phyloP scores from a whole-genome alignment of 1,140 invertebrate species.

The Heliconius nattereri region DNA sequence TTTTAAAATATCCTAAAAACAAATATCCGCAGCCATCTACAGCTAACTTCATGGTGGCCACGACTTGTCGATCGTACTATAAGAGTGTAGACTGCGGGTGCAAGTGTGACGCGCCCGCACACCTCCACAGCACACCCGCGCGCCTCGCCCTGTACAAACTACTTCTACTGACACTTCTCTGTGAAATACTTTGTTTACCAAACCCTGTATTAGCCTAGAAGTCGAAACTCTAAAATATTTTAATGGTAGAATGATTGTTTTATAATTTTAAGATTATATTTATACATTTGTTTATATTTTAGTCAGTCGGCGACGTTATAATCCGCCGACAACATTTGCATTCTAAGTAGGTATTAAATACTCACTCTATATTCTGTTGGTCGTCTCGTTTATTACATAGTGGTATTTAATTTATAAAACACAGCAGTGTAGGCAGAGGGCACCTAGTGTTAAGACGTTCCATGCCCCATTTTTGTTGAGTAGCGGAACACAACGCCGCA shows the following conservation, averaged over 20 bases:
- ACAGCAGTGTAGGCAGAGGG: too few relatives aligned
- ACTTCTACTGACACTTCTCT: slow-evolving; percentile 5
- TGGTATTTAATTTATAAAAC: too few relatives aligned
- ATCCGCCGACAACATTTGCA: not conserved
- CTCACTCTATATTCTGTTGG: not conserved
- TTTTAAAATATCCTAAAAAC: too few relatives aligned
- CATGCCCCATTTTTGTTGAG: too few relatives aligned
- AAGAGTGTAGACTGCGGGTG: not conserved
- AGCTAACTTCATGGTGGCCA: too few relatives aligned
- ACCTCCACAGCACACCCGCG: not conserved
- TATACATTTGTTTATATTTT: not conserved
- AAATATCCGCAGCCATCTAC: too few relatives aligned
- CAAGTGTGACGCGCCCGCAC: not conserved
- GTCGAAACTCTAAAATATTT: too few relatives aligned
- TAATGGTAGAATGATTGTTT: too few relatives aligned
- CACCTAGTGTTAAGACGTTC: too few relatives aligned
- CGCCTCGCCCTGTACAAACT: not conserved
- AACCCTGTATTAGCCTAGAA: not conserved
- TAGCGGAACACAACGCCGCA: too few relatives aligned
- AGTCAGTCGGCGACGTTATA: not conserved
- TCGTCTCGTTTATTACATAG: not conserved
- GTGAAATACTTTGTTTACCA: not conserved
- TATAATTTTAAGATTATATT: too few relatives aligned
- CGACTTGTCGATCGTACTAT: too few relatives aligned
- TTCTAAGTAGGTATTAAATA: not conserved